phyloP scores from a whole-genome alignment of 2,888 invertebrate genomes.

The Acanthoscelides obtectus region DNA sequence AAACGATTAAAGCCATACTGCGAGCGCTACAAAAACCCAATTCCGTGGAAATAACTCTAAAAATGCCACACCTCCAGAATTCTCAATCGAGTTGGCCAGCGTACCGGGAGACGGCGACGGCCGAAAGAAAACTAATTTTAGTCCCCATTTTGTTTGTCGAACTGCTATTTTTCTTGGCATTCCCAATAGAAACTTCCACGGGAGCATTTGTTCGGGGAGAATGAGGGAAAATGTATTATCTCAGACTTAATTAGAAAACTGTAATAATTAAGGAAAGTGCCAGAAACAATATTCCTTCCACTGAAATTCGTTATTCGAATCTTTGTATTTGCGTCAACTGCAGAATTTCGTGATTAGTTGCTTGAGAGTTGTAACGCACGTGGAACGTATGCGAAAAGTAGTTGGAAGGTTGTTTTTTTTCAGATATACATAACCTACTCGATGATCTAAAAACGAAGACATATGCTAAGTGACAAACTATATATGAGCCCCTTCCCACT shows the following conservation, averaged over 20 bases:
- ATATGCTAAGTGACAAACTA: too few relatives aligned
- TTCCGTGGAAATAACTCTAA: neutral
- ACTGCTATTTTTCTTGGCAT: neutral
- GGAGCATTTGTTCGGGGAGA: neutral
- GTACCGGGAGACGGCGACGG: neutral
- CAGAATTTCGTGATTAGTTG: neutral
- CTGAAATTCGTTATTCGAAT: neutral
- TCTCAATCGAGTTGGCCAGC: neutral
- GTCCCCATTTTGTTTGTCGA: neutral
- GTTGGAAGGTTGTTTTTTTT: neutral
- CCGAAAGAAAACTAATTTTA: neutral
- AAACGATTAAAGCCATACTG: neutral
- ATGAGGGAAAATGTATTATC: neutral
- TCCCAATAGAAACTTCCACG: neutral
- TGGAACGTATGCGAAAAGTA: neutral
- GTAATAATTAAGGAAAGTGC: neutral
- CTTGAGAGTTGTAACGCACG: neutral
- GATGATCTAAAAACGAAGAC: too few relatives aligned
- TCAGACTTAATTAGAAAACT: neutral
- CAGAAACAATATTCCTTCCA: neutral
- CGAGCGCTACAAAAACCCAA: neutral
- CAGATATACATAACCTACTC: too few relatives aligned
- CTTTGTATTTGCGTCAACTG: neutral
- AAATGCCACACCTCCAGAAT: neutral
- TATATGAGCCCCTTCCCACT: too few relatives aligned